Base-by-base conservation (phyloP, 2,888 invertebrate genomes). In the Perizoma affinitatum region DNA sequence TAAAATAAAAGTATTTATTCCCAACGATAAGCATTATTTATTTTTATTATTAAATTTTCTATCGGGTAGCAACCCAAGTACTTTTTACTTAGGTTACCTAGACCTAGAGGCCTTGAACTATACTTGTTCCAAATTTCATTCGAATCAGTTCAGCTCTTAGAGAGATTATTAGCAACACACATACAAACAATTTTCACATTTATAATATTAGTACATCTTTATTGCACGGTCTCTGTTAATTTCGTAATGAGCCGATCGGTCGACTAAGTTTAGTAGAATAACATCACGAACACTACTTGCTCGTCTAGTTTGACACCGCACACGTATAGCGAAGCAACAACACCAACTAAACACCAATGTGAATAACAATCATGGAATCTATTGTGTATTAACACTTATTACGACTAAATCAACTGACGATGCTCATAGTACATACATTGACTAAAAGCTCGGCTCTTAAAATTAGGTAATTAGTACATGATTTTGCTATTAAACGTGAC, bases 271-370 rank as follows among this genome's bases (percentile, higher is more conserved):
- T 74, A 80, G 74, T 75, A 80, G 70, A 76, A 73, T 76, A 74
- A 78, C 5, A 76, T 80, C 22, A 83, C 75, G 76, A 79, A 80
- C 78, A 83, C 87, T 87, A 87, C 72, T 78, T 79, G 82, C 73
- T 78, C 80, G 80, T 77, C 84, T 88, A 89, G 73, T 78, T 74
- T 72, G 83, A 85, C 82, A 85, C 78, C 73, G 77, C 75, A 84
- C 80, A 83, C 62, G 63, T 68, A 68, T 80, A 77, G 79, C 74
- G 76, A 88, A 89, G 89, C 88, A 75, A 89, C 88, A 88, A 90
- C 90, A 89, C 81, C 87, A 88, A 91, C 90, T 90, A 88, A 90
- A 89, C 89, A 89, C 78, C 82, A 75, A 90, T 71, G 80, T 76
- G 73, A 77, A 69, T 67, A 70, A 66, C 59, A 63, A 61, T 60